Conservation (phyloP, 2,888 invertebrate genomes). For the Aleiodes alternator region DNA sequence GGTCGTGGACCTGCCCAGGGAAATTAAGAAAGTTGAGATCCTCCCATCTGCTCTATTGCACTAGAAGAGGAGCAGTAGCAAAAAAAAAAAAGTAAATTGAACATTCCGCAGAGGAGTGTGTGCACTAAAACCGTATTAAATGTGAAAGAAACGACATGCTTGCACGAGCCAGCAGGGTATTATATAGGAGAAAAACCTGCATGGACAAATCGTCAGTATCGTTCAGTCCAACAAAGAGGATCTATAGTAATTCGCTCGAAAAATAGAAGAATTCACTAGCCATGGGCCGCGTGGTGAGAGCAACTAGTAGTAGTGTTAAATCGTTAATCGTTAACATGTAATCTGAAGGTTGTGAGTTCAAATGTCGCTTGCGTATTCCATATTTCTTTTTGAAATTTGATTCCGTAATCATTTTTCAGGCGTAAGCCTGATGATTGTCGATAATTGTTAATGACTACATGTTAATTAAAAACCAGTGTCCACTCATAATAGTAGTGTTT, state of each 20-base stretch:
- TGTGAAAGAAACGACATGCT: conserved; percentile 42
- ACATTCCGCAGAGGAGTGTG: conserved; percentile 17
- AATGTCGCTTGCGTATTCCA: too few species aligned
- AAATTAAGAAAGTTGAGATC: conserved; percentile 32
- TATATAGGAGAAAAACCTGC: conserved; percentile 65
- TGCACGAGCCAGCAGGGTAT: conserved; percentile 53
- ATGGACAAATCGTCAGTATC: conserved; percentile 59
- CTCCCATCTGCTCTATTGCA: conserved; percentile 41
- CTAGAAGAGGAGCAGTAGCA: conserved; percentile 12
- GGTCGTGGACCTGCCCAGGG: conserved; percentile 52
- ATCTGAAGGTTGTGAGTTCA: too few species aligned
- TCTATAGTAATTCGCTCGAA: conserved; percentile 3
- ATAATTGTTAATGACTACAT: too few species aligned
- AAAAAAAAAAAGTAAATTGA: conserved; percentile 39
- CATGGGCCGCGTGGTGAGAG: conserved; percentile 68
- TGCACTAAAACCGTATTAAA: conserved; percentile 38
- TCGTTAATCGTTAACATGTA: background rate
- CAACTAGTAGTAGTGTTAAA: conserved; percentile 15
- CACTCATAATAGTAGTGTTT: background rate
- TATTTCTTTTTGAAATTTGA: too few species aligned
- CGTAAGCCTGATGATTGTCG: too few species aligned
- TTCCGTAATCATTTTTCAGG: too few species aligned
- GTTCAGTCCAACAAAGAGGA: conserved; percentile 24
- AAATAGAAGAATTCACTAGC: conserved; percentile 50
- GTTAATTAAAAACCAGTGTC: background rate